Conservation (phyloP, 2,888 invertebrate genomes). For the Tholera decimalis region DNA sequence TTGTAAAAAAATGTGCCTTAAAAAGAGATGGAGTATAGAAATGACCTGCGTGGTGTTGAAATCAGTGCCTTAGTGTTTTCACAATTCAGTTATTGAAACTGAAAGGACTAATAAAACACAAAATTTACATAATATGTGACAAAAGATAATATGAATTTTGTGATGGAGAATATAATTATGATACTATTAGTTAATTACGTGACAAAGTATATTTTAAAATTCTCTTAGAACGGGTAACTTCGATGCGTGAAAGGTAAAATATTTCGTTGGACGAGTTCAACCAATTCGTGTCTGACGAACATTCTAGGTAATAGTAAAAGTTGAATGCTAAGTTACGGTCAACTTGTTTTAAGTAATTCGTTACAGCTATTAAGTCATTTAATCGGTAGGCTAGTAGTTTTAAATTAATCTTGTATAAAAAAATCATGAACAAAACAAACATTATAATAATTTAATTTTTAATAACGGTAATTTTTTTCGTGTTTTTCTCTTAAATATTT, state of each 20-base stretch:
- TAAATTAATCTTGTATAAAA: not conserved
- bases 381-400: conserved; percentile 1
- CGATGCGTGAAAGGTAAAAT: conserved; percentile 24
- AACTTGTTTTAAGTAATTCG: conserved; percentile 52
- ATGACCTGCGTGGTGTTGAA: conserved; percentile 6
- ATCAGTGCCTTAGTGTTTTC: not conserved
- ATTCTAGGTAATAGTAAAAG: conserved; percentile 56
- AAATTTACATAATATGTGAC: not conserved
- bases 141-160: not conserved
- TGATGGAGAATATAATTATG: too few relatives aligned
- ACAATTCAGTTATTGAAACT: not conserved
- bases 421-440: not conserved
- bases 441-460: too few relatives aligned
- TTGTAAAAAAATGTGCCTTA: not conserved
- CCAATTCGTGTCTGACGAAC: conserved; percentile 34
- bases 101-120: not conserved
- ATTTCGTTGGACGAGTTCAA: conserved; percentile 9
- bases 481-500: too few relatives aligned
- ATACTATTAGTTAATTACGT: too few relatives aligned
- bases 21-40: not conserved
- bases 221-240: not conserved
- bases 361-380: conserved; percentile 50
- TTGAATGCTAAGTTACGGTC: conserved; percentile 44
- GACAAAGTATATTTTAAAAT: too few relatives aligned
- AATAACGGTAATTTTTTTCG: too few relatives aligned